Base-by-base conservation (phyloP, 2,888 invertebrate genomes). In the Ormia ochracea region DNA sequence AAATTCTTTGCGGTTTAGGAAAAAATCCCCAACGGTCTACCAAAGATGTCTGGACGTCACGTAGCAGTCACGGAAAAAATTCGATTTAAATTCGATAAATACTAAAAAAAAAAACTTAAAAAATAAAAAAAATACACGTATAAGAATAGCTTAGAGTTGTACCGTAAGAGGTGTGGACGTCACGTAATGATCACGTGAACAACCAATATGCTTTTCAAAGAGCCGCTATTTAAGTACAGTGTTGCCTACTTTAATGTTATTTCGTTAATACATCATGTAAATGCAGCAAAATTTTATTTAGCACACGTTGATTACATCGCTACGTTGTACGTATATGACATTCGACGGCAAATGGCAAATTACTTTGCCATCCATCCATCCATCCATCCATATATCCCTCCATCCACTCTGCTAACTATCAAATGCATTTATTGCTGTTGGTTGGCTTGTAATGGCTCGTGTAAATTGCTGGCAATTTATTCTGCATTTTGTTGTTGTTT, bases 361-460 rank as follows among this genome's bases (percentile, higher is more conserved):
- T 19, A 66, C 58, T 58, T 48, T 33, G 61, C 38, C 59, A 73
- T n/a, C 48, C 36, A 65, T 26, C 65, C 50, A 72, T 19, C 68
- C 69, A 33, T 9, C 56, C 41, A 68, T 7, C 66, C 48, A 63
- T n/a, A n/a, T n/a, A 65, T 26, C 65, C 50, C 59, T 19, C 68
- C 69, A 33, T 9, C 56, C 41, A 68, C 4, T 52, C 48, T 50
- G 10, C 23, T 14, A 66, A 23, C 59, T 50, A 19, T 45, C 68
- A 58, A 65, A 58, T 48, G n/a, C 17, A 23, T 41, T 45, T 28
- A 33, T 52, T 50, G 41, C 31, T 72, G 50, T 52, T 61, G 50
- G 33, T 52, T 72, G 52, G 31, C 9, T 58, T 56, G 36, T 65
- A 78, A 78, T 72, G 65, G 72, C 43, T 66, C 77, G 72, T 78